Conservation (phyloP, 2,888 invertebrate species). For the Ophonus ardosiacus region DNA sequence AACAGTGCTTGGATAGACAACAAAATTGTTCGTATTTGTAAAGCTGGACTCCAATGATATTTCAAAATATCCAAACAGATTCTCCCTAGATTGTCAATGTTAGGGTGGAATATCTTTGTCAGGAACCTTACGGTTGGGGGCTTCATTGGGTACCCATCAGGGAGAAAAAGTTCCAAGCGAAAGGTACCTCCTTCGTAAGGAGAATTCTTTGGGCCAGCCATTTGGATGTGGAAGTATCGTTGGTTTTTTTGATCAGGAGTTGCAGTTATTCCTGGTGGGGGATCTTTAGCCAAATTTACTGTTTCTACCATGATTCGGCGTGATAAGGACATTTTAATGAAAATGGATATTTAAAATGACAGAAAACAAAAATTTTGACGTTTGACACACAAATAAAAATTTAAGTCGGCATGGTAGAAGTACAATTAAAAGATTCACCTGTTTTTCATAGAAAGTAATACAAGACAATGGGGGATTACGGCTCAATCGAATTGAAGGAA, state of each 20-base stretch:
- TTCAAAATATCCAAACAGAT: conserved; percentile 99
- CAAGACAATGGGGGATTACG: no score
- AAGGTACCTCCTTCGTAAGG: conserved; percentile 99
- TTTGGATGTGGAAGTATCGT: conserved; percentile 98
- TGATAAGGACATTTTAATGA: conserved; percentile 77
- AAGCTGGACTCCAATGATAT: conserved; percentile 98
- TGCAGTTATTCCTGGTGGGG: conserved; percentile 98
- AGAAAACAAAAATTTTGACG: conserved; percentile 52
- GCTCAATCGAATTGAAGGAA: no score
- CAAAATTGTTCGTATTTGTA: conserved; percentile 99
- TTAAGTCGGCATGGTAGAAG: neutral
- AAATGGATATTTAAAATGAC: neutral
- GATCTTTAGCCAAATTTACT: conserved; percentile 96
- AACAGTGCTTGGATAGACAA: conserved; percentile 96
- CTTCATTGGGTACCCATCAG: conserved; percentile 99
- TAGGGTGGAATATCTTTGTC: conserved; percentile 99
- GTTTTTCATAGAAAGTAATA: neutral
- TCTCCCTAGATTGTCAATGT: conserved; percentile 99
- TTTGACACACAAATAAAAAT: neutral
- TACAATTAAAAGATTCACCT: neutral
- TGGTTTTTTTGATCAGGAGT: conserved; percentile 97
- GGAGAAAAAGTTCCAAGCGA: conserved; percentile 98
- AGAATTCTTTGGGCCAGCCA: conserved; percentile 95
- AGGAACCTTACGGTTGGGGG: conserved; percentile 99
- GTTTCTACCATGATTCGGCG: conserved; percentile 97